Conservation (phyloP, 2,888 invertebrate species). For the Sphaeridia pumilis region DNA sequence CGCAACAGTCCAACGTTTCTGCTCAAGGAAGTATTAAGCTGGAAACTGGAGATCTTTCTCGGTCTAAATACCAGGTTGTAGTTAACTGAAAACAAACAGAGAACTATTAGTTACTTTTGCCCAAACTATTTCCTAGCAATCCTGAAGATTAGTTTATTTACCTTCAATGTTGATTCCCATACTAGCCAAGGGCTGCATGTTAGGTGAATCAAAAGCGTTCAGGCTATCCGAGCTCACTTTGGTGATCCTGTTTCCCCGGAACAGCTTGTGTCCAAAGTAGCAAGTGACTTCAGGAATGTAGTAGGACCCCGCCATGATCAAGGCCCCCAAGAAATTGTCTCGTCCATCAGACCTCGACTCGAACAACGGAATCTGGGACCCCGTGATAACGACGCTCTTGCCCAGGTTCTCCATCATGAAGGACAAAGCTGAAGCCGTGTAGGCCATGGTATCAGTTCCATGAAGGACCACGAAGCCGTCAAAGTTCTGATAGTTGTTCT, state of each 20-base stretch:
- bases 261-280: constrained; percentile 74
- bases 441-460: constrained; percentile 83
- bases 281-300: constrained; percentile 88
- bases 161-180: constrained; percentile 69
- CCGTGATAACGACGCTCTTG: constrained; percentile 85
- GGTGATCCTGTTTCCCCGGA: constrained; percentile 76
- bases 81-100: constrained; percentile 53
- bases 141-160: constrained; percentile 37
- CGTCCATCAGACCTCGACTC: constrained; percentile 87
- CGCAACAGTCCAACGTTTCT: constrained; percentile 74
- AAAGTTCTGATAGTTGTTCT: constrained; percentile 65
- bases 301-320: constrained; percentile 78
- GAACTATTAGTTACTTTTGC: too few relatives aligned
- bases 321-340: constrained; percentile 79
- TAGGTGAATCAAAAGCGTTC: constrained; percentile 77
- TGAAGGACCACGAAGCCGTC: constrained; percentile 93
- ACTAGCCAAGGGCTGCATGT: constrained; percentile 66
- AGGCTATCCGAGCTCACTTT: constrained; percentile 59
- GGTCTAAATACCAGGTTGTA: constrained; percentile 53
- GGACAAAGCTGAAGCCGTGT: constrained; percentile 89
- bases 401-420: constrained; percentile 94
- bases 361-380: constrained; percentile 86
- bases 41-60: constrained; percentile 52
- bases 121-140: too few relatives aligned
- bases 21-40: constrained; percentile 60